A percentile compares a stretch with the other conserved stretches of the same genome.
Conservation (phyloP, 2,888 invertebrate genomes). For the Nomada ferruginata region DNA sequence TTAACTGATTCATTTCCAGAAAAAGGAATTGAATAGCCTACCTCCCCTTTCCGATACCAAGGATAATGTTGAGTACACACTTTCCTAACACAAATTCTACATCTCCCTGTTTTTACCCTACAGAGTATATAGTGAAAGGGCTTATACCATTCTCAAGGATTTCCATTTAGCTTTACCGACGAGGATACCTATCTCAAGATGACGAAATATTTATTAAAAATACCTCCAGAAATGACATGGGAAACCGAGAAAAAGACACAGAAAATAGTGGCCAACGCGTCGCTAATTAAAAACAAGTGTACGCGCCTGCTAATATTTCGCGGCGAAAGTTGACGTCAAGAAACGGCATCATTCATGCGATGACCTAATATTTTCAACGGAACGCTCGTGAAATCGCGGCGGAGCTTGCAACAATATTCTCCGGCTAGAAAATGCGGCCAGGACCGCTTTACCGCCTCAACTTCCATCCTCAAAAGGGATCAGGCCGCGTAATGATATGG, state of each 20-base stretch:
- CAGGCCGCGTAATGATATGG: conserved; percentile 36
- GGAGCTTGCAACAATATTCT: conserved; percentile 15
- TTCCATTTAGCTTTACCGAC: not conserved
- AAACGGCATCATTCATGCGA: too few relatives aligned
- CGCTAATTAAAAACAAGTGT: too few relatives aligned
- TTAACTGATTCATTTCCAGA: not conserved
- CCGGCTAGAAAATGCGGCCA: not conserved
- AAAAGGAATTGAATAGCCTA: not conserved
- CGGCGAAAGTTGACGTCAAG: too few relatives aligned
- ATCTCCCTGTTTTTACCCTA: not conserved
- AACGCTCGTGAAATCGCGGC: not conserved
- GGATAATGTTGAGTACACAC: too few relatives aligned
- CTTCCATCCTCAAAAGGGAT: conserved; percentile 33
- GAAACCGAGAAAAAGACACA: not conserved
- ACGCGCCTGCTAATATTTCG: not conserved
- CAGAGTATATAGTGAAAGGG: too few relatives aligned
- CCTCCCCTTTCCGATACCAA: too few relatives aligned
- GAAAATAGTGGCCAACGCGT: not conserved
- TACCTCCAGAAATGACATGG: not conserved
- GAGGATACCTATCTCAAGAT: too few relatives aligned
- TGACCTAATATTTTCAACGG: conserved; percentile 1
- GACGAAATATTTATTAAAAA: too few relatives aligned
- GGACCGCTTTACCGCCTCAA: conserved; percentile 29
- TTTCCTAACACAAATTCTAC: not conserved
- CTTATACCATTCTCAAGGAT: not conserved